phyloP scores from a whole-genome alignment of 1,140 invertebrate species.

The Oedothorax gibbosus region DNA sequence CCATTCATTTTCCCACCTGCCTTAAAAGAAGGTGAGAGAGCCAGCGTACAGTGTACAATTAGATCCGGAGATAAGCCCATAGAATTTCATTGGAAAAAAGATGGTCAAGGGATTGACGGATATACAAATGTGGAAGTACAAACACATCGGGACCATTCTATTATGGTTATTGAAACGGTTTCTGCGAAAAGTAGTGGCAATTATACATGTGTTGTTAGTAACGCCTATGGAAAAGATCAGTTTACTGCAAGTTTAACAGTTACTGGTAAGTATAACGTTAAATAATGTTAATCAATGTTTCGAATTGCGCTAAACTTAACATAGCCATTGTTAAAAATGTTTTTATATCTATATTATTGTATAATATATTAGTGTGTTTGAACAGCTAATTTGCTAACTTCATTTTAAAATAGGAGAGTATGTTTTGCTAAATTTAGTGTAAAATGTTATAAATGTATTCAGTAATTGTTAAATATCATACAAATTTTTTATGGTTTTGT shows the following conservation, averaged over 20 bases:
- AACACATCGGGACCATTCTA: constrained; percentile 10
- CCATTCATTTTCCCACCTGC: constrained; percentile 40
- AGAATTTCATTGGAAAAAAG: constrained; percentile 45
- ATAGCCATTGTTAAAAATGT: too few species aligned
- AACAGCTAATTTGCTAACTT: too few species aligned
- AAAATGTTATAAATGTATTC: too few species aligned
- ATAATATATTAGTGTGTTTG: too few species aligned
- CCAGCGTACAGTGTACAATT: constrained; percentile 32
- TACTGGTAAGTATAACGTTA: constrained; percentile 73
- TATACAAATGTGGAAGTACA: constrained; percentile 24
- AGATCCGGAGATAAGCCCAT: constrained; percentile 30
- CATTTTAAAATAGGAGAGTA: too few species aligned
- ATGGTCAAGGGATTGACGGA: not conserved
- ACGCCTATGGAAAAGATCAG: constrained; percentile 75
- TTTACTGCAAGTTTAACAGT: constrained; percentile 77
- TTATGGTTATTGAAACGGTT: constrained; percentile 44
- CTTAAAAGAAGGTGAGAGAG: constrained; percentile 31
- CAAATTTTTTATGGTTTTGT: too few species aligned
- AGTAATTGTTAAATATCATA: too few species aligned
- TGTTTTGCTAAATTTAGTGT: too few species aligned
- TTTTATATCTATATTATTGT: too few species aligned
- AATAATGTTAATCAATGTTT: too few species aligned
- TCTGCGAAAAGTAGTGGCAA: constrained; percentile 60
- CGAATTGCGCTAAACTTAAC: too few species aligned
- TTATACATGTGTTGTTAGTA: constrained; percentile 73